These are phyloP conservation scores for Rallus limicola DNA, from an alignment of 2,113 vertebrate species.

Conservation along the genomic window DNA sequence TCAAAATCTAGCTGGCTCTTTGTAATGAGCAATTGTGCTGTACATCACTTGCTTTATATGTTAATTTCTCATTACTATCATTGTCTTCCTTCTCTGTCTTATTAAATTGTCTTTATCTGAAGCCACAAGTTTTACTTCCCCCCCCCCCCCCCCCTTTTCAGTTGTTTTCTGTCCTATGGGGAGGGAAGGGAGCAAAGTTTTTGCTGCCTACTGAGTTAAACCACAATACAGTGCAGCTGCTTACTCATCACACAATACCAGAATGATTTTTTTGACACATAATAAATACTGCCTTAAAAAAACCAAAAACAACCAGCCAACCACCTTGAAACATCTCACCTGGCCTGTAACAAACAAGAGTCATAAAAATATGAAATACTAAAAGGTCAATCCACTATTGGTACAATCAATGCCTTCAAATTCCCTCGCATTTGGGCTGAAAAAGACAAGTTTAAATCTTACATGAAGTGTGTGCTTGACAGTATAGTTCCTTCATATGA, in stretches of 20 bases:
- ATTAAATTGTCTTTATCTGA: too few relatives aligned
- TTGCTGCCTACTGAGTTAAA: too few relatives aligned
- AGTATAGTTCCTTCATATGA: not conserved
- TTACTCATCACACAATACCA: not conserved
- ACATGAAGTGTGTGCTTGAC: not conserved
- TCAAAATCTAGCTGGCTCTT: too few relatives aligned
- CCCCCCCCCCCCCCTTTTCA: too few relatives aligned
- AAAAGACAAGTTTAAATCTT: not conserved
- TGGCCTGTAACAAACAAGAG: not conserved
- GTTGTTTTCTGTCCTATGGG: too few relatives aligned
- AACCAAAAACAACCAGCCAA: not conserved
- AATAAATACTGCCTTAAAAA: not conserved
- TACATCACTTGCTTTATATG: too few relatives aligned
- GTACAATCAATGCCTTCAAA: not conserved
- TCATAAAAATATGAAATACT: not conserved
- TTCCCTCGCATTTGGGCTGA: not conserved
- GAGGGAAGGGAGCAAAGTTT: too few relatives aligned
- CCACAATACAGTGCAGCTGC: not conserved
- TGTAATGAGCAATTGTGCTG: too few relatives aligned
- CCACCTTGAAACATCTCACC: not conserved
- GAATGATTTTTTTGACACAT: not conserved
- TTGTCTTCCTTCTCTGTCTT: too few relatives aligned
- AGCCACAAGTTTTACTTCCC: too few relatives aligned
- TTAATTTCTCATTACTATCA: too few relatives aligned
- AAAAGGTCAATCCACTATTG: not conserved